Percentiles rank a stretch among this genome's conserved stretches.
phyloP scores from a whole-genome alignment of 2,113 vertebrate species.

The Sphyrna mokarran region DNA sequence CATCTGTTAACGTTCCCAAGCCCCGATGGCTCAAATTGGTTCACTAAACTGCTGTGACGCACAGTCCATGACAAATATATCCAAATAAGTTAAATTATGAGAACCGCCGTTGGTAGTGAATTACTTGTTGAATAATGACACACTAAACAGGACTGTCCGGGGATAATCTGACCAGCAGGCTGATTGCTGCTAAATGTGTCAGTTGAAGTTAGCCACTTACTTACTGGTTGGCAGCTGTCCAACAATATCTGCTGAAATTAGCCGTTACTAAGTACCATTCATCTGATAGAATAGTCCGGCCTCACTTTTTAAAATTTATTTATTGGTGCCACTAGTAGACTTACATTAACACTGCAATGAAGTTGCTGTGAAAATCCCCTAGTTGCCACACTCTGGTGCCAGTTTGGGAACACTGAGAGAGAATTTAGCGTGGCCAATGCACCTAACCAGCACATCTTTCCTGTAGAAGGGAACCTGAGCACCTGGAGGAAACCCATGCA shows the following conservation, averaged over 20 bases:
- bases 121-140: constrained; percentile 48
- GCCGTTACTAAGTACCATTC: constrained; percentile 49
- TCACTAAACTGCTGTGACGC: constrained; percentile 49
- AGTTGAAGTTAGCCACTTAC: constrained; percentile 54
- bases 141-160: constrained; percentile 45
- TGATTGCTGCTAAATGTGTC: constrained; percentile 51
- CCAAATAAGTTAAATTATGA: constrained; percentile 48
- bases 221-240: constrained; percentile 51
- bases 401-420: too few species aligned
- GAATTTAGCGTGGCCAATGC: too few species aligned
- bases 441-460: too few species aligned
- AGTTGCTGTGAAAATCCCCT: too few species aligned
- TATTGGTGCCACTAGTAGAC: too few species aligned
- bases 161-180: constrained; percentile 47
- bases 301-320: too few species aligned
- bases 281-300: constrained; percentile 39
- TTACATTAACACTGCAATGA: too few species aligned
- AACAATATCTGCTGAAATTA: constrained; percentile 51
- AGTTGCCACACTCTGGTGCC: too few species aligned
- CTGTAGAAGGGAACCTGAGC: too few species aligned
- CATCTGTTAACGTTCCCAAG: constrained; percentile 53
- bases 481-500: too few species aligned
- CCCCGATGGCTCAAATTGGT: constrained; percentile 45
- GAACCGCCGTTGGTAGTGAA: constrained; percentile 44
- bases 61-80: constrained; percentile 47